phyloP scores from a whole-genome alignment of 2,113 vertebrate species.

The Pitta sordida region DNA sequence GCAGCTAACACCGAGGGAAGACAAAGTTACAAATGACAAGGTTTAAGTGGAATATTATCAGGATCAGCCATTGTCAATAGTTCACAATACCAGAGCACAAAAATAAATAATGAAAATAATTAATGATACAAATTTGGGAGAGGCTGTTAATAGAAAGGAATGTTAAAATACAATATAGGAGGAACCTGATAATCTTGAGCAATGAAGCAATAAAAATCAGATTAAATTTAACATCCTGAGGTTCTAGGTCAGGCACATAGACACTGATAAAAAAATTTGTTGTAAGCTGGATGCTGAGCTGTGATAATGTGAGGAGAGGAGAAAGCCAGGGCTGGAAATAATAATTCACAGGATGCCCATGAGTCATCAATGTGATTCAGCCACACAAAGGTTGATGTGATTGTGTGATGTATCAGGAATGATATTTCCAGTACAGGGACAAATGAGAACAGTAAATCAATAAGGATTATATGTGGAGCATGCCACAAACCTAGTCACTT shows the following conservation, averaged over 20 bases:
- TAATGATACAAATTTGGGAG: neutral
- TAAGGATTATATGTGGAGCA: neutral
- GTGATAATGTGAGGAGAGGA: neutral
- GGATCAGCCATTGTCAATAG: neutral
- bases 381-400: slow-evolving; percentile 2
- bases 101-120: neutral
- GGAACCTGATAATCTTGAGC: neutral
- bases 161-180: neutral
- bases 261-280: slow-evolving; percentile 15
- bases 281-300: neutral
- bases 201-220: slow-evolving; percentile 10
- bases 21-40: neutral
- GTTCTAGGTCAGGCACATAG: neutral
- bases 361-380: slow-evolving; percentile 50
- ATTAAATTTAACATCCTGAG: neutral
- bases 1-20: neutral
- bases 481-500: neutral
- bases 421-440: neutral
- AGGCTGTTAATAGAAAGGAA: neutral
- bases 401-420: neutral
- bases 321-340: slow-evolving; percentile 16
- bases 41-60: neutral
- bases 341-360: slow-evolving; percentile 9
- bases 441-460: neutral
- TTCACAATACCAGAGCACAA: neutral